Evolutionary conservation across 2,888 invertebrate genomes (phyloP).

Genomic region (Harpalus rubripes): DNA sequence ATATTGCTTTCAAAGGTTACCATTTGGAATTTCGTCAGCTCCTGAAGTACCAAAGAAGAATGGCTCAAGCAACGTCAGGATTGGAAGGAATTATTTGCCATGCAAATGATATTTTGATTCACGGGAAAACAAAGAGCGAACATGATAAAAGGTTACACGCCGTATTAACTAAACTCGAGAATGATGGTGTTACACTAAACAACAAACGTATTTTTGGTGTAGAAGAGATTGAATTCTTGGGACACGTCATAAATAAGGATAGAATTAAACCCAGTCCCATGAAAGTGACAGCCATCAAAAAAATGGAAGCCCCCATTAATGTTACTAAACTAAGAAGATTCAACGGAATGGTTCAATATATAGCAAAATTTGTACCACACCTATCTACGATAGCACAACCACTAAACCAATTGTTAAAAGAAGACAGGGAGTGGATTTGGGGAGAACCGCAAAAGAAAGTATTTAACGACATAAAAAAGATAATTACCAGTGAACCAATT

Average conservation of each 20-base stretch:
- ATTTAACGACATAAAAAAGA: conserved; percentile 3
- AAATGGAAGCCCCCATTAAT: not conserved
- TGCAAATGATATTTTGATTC: conserved; percentile 66
- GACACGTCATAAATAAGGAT: no score
- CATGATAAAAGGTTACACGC: not conserved
- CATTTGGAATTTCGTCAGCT: conserved; percentile 70
- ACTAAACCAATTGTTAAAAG: no score
- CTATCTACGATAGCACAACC: no score
- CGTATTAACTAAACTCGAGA: not conserved
- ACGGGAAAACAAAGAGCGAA: not conserved
- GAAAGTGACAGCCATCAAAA: not conserved
- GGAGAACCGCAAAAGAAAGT: not conserved
- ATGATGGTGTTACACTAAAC: not conserved
- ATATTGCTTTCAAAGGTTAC: conserved; percentile 70
- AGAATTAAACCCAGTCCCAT: not conserved
- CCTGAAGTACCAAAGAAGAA: conserved; percentile 70
- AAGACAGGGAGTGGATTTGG: conserved; percentile 13
- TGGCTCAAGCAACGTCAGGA: conserved; percentile 68
- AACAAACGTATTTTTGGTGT: conserved; percentile 14
- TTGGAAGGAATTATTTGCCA: conserved; percentile 65
- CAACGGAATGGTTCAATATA: not conserved
- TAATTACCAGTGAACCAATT: conserved; percentile 23
- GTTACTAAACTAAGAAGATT: not conserved
- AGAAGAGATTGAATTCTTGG: not conserved
- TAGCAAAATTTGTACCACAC: no score